phyloP scores from a whole-genome alignment of 2,888 invertebrate species.

The Venusia cambrica region DNA sequence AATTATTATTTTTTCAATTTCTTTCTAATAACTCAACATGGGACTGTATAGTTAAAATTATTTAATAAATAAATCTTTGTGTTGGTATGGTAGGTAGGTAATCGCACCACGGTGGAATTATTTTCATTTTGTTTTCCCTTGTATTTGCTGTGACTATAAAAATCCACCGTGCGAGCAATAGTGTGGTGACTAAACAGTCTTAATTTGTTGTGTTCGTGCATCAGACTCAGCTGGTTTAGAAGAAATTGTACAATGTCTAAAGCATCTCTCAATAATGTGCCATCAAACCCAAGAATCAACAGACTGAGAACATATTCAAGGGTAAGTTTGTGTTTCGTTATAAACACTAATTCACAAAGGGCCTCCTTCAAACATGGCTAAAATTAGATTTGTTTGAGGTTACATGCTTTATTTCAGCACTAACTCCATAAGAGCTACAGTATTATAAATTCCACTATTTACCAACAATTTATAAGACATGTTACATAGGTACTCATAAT shows the following conservation, averaged over 20 bases:
- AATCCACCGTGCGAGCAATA: conserved; percentile 45
- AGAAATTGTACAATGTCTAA: conserved; percentile 72
- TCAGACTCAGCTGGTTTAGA: conserved; percentile 32
- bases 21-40: conserved; percentile 40
- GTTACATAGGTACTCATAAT: too few relatives aligned
- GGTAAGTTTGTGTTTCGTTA: conserved; percentile 51
- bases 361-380: conserved; percentile 32
- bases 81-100: conserved; percentile 39
- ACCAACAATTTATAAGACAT: too few relatives aligned
- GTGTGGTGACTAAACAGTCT: conserved; percentile 49
- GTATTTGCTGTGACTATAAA: conserved; percentile 49
- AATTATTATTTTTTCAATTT: conserved; percentile 1
- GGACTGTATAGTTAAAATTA: conserved; percentile 48
- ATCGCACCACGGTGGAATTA: conserved; percentile 32
- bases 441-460: too few relatives aligned
- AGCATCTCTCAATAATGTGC: conserved; percentile 71
- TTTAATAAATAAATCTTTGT: conserved; percentile 44
- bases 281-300: conserved; percentile 71
- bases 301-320: conserved; percentile 72
- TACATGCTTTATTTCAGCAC: conserved; percentile 30
- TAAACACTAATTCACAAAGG: conserved; percentile 22
- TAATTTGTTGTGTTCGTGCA: conserved; percentile 44
- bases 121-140: conserved; percentile 51
- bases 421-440: conserved; percentile 9
- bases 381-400: conserved; percentile 46